phyloP scores from a whole-genome alignment of 2,113 vertebrate species.

The Spheniscus mendiculus region DNA sequence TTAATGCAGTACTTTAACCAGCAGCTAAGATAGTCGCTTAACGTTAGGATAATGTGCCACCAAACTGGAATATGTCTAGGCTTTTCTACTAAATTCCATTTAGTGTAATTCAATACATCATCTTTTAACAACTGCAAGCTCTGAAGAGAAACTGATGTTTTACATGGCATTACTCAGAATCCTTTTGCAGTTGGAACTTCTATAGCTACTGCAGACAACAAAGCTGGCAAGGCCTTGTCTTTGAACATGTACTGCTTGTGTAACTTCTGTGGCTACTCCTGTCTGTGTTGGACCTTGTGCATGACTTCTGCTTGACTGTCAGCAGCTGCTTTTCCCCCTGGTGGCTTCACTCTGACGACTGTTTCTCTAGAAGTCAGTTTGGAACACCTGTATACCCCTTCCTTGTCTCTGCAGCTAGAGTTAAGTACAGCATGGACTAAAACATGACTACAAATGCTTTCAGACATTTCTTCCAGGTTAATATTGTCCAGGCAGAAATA shows the following conservation, averaged over 20 bases:
- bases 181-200: background rate
- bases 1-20: background rate
- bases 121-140: background rate
- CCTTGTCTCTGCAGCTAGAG: background rate
- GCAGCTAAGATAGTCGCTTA: background rate
- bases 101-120: background rate
- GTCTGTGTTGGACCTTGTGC: background rate
- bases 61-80: background rate
- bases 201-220: background rate
- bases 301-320: background rate
- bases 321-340: background rate
- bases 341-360: background rate
- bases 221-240: background rate
- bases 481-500: background rate
- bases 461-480: background rate
- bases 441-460: background rate
- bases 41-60: background rate
- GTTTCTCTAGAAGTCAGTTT: background rate
- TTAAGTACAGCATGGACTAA: background rate
- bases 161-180: background rate
- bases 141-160: background rate
- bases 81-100: background rate
- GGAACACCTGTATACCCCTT: background rate
- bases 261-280: background rate
- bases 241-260: accelerated